A percentile compares a stretch with the other conserved stretches of the same genome.
Conservation (phyloP, 2,113 vertebrate genomes). For the Perognathus longimembris region DNA sequence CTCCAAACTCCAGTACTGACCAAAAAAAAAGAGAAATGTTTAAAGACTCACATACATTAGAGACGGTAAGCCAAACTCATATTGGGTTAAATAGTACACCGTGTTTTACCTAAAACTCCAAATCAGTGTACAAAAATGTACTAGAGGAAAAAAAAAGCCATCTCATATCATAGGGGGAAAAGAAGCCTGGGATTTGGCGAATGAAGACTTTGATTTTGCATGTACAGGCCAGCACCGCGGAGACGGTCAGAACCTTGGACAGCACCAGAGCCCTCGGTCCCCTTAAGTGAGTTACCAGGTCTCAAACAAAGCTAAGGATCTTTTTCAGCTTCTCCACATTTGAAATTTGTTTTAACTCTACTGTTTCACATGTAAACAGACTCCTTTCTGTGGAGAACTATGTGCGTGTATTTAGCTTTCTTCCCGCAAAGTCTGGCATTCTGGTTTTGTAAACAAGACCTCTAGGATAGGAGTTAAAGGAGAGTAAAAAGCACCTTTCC, state of each 20-base stretch:
- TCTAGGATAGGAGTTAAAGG: neutral
- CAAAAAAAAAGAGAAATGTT: neutral
- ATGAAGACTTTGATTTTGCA: neutral
- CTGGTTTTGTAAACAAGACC: neutral
- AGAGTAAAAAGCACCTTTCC: neutral
- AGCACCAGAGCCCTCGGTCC: slow-evolving; percentile 54
- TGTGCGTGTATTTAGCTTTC: neutral
- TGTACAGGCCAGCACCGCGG: accelerated
- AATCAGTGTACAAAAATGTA: neutral
- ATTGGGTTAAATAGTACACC: neutral
- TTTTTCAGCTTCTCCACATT: neutral
- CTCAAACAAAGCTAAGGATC: too few relatives aligned
- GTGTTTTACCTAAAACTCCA: neutral
- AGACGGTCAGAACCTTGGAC: slow-evolving; percentile 87
- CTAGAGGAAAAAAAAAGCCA: neutral
- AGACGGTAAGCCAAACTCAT: neutral
- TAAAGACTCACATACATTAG: neutral
- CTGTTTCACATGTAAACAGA: neutral
- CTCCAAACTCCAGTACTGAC: too few relatives aligned
- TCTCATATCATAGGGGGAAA: neutral
- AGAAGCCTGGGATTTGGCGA: neutral
- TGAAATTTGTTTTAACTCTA: neutral
- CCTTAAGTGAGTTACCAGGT: neutral
- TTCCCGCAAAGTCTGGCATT: neutral
- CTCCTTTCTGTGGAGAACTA: neutral